Percentiles rank a stretch among this genome's conserved stretches.
Evolutionary conservation across 2,113 vertebrate species (phyloP).

Genomic region (Rhinolophus ferrumequinum): DNA sequence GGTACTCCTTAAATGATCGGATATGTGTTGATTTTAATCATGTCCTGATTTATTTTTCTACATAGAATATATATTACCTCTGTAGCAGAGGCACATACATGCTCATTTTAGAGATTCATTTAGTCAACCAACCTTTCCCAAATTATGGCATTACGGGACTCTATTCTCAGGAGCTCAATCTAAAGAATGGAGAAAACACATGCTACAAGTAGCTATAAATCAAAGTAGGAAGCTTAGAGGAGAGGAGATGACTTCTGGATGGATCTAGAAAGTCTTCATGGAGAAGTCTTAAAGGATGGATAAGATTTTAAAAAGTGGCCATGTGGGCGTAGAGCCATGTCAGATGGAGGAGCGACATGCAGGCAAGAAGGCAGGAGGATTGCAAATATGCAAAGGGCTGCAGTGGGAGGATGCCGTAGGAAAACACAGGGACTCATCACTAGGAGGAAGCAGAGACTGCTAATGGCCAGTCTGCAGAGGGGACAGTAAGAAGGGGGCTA

Average conservation of each 20-base stretch:
- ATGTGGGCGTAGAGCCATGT: background rate
- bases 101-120: constrained; percentile 26
- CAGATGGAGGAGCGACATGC: background rate
- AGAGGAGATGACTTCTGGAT: background rate
- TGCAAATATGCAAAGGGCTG: background rate
- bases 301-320: background rate
- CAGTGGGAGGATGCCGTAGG: background rate
- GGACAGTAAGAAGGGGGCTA: background rate
- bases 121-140: constrained; percentile 37
- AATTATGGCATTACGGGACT: background rate
- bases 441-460: background rate
- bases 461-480: accelerated
- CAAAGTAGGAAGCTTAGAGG: background rate
- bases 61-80: constrained; percentile 15
- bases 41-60: constrained; percentile 38
- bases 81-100: constrained; percentile 12
- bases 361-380: background rate
- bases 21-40: constrained; percentile 55
- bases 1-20: background rate
- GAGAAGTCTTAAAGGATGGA: background rate
- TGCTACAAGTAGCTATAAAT: constrained; percentile 42
- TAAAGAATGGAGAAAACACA: background rate
- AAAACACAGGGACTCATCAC: background rate
- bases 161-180: background rate
- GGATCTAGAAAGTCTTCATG: background rate